phyloP scores from a whole-genome alignment of 2,113 vertebrate genomes.

The Antennarius striatus region DNA sequence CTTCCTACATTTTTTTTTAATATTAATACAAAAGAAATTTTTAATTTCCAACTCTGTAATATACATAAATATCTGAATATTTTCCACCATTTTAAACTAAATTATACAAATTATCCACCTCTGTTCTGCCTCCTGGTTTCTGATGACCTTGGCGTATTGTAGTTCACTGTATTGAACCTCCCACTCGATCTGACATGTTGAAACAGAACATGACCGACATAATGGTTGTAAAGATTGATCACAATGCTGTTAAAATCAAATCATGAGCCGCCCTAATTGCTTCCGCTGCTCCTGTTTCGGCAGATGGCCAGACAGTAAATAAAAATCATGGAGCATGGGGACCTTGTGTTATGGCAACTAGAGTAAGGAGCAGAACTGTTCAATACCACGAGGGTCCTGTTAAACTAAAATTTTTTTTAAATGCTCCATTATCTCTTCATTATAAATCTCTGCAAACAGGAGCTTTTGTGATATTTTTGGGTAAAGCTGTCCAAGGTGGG shows the following conservation, averaged over 20 bases:
- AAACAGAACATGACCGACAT: conserved; percentile 29
- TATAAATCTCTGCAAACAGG: background rate
- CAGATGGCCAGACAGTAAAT: conserved; percentile 45
- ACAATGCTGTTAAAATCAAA: conserved; percentile 37
- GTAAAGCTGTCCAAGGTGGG: background rate
- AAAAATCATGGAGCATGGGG: conserved; percentile 36
- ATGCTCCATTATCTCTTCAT: background rate
- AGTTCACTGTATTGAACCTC: conserved; percentile 45
- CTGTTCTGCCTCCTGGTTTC: conserved; percentile 20
- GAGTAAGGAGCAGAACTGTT: conserved; percentile 37
- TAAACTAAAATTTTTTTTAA: conserved; percentile 19
- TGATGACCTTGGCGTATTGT: conserved; percentile 38
- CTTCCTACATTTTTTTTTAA: too few species aligned
- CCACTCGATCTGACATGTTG: conserved; percentile 22
- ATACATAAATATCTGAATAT: too few species aligned
- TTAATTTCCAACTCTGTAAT: too few species aligned
- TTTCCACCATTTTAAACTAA: too few species aligned
- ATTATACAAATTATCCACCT: too few species aligned
- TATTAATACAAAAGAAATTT: too few species aligned
- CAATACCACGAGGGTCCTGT: conserved; percentile 29
- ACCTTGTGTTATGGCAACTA: conserved; percentile 41
- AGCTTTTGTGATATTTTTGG: background rate
- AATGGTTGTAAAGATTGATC: conserved; percentile 48
- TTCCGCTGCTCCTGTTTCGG: conserved; percentile 42
- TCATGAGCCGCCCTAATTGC: conserved; percentile 35